A percentile compares a stretch with the other conserved stretches of the same genome.
These are phyloP conservation scores for Thera obeliscata DNA, from an alignment of 2,888 invertebrate species.

Conservation along the genomic window DNA sequence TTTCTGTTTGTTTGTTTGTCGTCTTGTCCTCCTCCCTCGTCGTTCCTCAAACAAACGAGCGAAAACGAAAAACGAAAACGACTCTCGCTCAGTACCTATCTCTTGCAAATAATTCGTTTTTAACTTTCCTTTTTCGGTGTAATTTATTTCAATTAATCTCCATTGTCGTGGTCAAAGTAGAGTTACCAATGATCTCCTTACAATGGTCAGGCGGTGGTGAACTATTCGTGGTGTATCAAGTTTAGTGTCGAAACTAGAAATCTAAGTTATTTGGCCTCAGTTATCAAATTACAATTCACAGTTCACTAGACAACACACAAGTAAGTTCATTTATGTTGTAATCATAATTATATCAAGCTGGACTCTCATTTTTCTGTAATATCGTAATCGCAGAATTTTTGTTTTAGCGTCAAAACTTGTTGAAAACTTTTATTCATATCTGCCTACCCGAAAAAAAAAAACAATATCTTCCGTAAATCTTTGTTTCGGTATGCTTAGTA, in stretches of 20 bases:
- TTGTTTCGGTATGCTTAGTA: background rate
- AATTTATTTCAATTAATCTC: conserved; percentile 1
- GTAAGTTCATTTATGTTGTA: conserved; percentile 26
- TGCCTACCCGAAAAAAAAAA: background rate
- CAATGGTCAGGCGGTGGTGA: conserved; percentile 5
- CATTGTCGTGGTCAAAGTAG: background rate
- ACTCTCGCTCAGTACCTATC: background rate
- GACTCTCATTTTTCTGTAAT: background rate
- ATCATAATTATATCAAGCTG: conserved; percentile 12
- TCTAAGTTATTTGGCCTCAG: conserved; percentile 22
- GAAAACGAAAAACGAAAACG: no score
- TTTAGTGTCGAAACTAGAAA: conserved; percentile 27
- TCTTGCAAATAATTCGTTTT: background rate
- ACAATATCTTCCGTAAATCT: background rate
- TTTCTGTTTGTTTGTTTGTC: background rate
- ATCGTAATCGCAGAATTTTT: background rate
- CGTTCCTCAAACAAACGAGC: no score
- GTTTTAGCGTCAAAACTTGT: background rate
- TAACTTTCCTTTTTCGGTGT: conserved; percentile 9
- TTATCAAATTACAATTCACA: conserved; percentile 20
- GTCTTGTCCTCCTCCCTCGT: no score
- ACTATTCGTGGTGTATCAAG: conserved; percentile 6
- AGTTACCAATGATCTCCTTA: conserved; percentile 6
- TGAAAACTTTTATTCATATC: background rate
- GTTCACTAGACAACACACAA: conserved; percentile 10